phyloP scores from a whole-genome alignment of 1,140 invertebrate genomes.

The Archivesica marissinica region DNA sequence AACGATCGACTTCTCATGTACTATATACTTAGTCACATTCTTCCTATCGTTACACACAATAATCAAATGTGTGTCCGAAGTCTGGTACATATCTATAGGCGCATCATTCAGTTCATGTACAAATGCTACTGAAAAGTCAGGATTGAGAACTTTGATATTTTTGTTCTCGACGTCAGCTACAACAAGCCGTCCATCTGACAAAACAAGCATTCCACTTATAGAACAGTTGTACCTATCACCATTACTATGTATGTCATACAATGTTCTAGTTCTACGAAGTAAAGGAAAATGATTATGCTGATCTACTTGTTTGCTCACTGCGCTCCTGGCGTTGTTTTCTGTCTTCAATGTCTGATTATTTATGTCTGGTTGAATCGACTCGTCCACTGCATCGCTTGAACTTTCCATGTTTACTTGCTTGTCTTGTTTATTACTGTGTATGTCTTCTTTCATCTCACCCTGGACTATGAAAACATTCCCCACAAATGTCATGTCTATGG shows the following conservation, averaged over 20 bases:
- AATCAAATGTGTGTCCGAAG: not conserved
- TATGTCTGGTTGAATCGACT: no score
- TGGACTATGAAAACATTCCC: not conserved
- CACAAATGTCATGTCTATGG: not conserved
- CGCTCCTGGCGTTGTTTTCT: not conserved
- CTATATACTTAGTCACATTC: not conserved
- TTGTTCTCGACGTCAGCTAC: not conserved
- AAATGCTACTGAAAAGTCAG: not conserved
- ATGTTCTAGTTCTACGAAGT: not conserved
- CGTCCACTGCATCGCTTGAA: not conserved
- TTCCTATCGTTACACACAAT: not conserved
- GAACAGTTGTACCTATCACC: not conserved
- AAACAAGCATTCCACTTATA: not conserved
- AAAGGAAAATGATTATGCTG: not conserved
- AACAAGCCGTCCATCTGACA: conserved; percentile 1
- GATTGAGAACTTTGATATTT: not conserved
- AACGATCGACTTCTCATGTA: not conserved
- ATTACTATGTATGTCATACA: not conserved
- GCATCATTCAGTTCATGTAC: not conserved
- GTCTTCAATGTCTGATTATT: not conserved
- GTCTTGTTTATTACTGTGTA: not conserved
- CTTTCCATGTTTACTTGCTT: not conserved
- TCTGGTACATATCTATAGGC: conserved; percentile 15
- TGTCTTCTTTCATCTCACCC: not conserved
- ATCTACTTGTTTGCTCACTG: not conserved